These are phyloP conservation scores for Metopia argyrocephala DNA, from an alignment of 2,888 invertebrate genomes.

Conservation along the genomic window DNA sequence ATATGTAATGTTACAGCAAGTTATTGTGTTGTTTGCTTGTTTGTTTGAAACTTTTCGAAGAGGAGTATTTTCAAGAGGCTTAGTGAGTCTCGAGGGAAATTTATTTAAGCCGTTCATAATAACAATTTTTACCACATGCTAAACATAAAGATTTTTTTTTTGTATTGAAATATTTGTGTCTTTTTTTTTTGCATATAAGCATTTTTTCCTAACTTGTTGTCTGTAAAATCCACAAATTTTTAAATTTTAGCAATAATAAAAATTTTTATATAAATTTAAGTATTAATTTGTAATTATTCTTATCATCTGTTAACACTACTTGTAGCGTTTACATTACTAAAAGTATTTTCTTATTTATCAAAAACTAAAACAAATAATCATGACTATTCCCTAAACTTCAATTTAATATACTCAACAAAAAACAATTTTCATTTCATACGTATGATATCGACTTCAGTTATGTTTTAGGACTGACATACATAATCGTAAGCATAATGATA, in stretches of 20 bases:
- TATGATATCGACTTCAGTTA: background rate
- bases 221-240: slow-evolving; percentile 35
- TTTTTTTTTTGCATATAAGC: slow-evolving; percentile 32
- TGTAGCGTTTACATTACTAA: no score
- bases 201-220: slow-evolving; percentile 7
- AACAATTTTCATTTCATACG: slow-evolving; percentile 8
- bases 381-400: slow-evolving; percentile 60
- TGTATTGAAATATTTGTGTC: slow-evolving; percentile 21
- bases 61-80: slow-evolving; percentile 66
- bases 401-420: slow-evolving; percentile 49
- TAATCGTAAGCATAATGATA: slow-evolving; percentile 19
- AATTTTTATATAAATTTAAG: no score
- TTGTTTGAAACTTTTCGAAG: slow-evolving; percentile 52
- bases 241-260: slow-evolving; percentile 1
- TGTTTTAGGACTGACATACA: no score
- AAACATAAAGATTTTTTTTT: slow-evolving; percentile 37
- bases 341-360: no score
- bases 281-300: background rate
- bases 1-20: slow-evolving; percentile 47
- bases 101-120: slow-evolving; percentile 78
- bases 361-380: slow-evolving; percentile 46
- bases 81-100: slow-evolving; percentile 75
- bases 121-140: slow-evolving; percentile 71
- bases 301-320: background rate
- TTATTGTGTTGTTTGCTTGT: slow-evolving; percentile 60